Conservation (phyloP, 2,113 vertebrate genomes). For the Myrmecobius fasciatus region DNA sequence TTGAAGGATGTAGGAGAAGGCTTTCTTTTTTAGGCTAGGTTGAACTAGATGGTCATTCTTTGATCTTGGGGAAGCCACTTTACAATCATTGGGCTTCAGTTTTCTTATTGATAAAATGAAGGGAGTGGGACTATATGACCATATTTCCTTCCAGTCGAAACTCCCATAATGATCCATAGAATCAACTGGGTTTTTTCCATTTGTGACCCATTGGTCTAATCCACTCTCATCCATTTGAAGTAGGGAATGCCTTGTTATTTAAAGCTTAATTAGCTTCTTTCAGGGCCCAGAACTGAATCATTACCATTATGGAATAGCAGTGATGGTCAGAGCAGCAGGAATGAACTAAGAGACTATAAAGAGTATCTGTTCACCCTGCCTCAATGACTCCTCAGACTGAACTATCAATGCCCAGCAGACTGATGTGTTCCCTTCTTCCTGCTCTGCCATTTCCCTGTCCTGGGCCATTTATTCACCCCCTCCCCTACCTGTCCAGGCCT, state of each 20-base stretch:
- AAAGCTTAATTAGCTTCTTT: conserved; percentile 5
- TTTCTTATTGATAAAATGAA: background rate
- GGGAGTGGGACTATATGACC: background rate
- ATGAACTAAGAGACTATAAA: background rate
- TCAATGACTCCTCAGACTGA: fast-evolving
- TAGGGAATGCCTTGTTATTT: background rate
- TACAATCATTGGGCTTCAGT: background rate
- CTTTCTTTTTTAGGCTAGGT: background rate
- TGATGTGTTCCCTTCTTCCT: background rate
- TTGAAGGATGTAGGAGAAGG: background rate
- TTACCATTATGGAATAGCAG: background rate
- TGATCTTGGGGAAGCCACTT: background rate
- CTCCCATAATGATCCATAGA: background rate
- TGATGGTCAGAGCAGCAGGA: background rate
- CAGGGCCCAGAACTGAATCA: background rate
- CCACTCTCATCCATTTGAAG: background rate
- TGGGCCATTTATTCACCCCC: background rate
- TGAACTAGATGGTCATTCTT: background rate
- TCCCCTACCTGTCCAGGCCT: fast-evolving
- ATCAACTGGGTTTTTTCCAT: background rate
- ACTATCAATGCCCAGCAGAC: too few relatives aligned
- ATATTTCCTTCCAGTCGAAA: background rate
- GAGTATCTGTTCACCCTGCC: background rate
- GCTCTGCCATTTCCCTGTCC: background rate
- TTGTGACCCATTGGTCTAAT: background rate